A percentile compares a stretch with the other conserved stretches of the same genome.
phyloP scores from a whole-genome alignment of 2,113 vertebrate species.

The Gallinago jamesoni region DNA sequence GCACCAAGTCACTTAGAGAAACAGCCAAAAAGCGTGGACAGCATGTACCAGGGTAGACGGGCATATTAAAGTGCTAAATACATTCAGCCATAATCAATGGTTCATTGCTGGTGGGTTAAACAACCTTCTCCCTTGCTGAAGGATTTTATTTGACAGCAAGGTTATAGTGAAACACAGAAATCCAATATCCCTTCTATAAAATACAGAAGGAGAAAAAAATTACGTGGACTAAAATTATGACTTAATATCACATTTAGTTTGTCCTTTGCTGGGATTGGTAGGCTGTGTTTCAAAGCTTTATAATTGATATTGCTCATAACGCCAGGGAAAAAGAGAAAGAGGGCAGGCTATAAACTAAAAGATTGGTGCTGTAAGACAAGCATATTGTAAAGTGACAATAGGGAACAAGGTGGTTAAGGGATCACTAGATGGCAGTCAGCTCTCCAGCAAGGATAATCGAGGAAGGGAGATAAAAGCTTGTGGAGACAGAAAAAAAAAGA shows the following conservation, averaged over 20 bases:
- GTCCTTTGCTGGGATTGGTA: constrained; percentile 54
- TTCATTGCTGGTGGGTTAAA: constrained; percentile 48
- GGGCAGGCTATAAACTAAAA: constrained; percentile 2
- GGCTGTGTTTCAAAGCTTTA: constrained; percentile 49
- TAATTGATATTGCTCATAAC: constrained; percentile 58
- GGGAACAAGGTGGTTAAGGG: not conserved
- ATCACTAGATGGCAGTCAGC: constrained; percentile 19
- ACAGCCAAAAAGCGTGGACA: not conserved
- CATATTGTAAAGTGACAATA: not conserved
- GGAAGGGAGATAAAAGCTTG: not conserved
- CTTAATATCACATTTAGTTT: constrained; percentile 51
- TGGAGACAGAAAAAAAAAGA: not conserved
- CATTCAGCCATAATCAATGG: not conserved
- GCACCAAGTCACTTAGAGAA: not conserved
- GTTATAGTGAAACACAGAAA: constrained; percentile 57
- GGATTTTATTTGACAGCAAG: constrained; percentile 62
- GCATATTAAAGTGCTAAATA: constrained; percentile 4
- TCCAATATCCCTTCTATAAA: constrained; percentile 59
- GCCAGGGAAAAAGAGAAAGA: constrained; percentile 27
- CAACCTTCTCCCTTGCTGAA: constrained; percentile 5
- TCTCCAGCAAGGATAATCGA: not conserved
- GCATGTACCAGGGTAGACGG: not conserved
- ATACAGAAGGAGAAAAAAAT: constrained; percentile 40
- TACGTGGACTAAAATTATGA: constrained; percentile 40
- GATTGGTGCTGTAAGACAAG: constrained; percentile 9